Conservation (phyloP, 2,113 vertebrate genomes). For the Alethe castanea region DNA sequence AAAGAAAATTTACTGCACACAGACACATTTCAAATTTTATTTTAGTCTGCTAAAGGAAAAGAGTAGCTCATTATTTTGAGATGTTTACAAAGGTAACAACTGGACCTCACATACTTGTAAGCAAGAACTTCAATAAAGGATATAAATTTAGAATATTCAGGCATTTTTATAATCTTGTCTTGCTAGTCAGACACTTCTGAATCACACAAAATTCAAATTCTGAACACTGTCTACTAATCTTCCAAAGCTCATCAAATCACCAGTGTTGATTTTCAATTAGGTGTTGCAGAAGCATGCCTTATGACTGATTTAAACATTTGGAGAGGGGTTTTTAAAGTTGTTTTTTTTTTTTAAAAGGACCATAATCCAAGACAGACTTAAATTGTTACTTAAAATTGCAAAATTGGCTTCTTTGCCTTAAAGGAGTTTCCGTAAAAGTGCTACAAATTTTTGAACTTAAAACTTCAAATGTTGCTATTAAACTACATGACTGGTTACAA, state of each 20-base stretch:
- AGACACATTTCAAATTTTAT: neutral
- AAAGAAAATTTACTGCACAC: neutral
- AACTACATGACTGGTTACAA: neutral
- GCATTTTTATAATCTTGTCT: neutral
- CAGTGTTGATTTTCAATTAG: slow-evolving; percentile 14
- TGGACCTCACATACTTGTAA: neutral
- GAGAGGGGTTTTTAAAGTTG: neutral
- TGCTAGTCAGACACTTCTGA: neutral
- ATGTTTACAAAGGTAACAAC: neutral
- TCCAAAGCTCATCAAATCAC: slow-evolving; percentile 12
- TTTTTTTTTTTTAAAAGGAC: neutral
- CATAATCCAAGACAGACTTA: neutral
- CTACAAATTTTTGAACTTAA: neutral
- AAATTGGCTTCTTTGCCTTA: neutral
- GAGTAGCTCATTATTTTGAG: neutral
- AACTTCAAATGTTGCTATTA: neutral
- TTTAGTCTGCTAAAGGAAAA: neutral
- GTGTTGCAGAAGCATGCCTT: neutral
- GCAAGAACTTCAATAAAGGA: neutral
- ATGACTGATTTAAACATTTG: neutral
- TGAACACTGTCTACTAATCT: neutral
- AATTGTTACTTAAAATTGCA: neutral
- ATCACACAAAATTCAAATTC: slow-evolving; percentile 1
- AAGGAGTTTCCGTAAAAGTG: neutral
- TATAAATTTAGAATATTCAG: neutral